Evolutionary conservation across 2,113 vertebrate genomes (phyloP).

Genomic region (Leptobrachium ailaonicum): DNA sequence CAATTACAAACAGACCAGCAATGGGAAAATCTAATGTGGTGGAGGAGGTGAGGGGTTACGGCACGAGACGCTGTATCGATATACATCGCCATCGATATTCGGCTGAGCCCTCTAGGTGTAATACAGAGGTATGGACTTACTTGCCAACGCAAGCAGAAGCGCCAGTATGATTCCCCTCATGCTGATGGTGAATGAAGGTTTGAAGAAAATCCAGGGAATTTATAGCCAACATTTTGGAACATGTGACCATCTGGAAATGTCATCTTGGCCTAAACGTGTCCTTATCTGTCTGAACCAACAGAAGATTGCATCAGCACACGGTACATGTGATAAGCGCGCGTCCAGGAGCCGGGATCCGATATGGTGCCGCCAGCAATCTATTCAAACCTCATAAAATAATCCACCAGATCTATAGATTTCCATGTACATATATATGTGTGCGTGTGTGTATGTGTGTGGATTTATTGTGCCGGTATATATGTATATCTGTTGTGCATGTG

Average conservation of each 20-base stretch:
- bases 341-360: no score
- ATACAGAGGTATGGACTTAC: slow-evolving; percentile 63
- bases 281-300: slow-evolving; percentile 64
- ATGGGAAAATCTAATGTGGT: background rate
- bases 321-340: no score
- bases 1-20: background rate
- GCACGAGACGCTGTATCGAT: background rate
- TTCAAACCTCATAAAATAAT: no score
- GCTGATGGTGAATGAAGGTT: slow-evolving; percentile 59
- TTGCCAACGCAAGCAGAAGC: slow-evolving; percentile 73
- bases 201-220: slow-evolving; percentile 52
- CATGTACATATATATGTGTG: no score
- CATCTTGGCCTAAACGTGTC: slow-evolving; percentile 58
- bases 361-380: no score
- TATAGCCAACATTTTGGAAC: slow-evolving; percentile 57
- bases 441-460: no score
- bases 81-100: background rate
- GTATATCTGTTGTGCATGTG: no score
- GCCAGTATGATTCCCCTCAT: slow-evolving; percentile 78
- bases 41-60: background rate
- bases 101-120: background rate
- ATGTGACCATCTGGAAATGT: slow-evolving; percentile 50
- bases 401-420: no score
- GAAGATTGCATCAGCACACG: slow-evolving; percentile 8
- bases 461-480: no score